Conservation (phyloP, 2,888 invertebrate genomes). For the Nysson spinosus region DNA sequence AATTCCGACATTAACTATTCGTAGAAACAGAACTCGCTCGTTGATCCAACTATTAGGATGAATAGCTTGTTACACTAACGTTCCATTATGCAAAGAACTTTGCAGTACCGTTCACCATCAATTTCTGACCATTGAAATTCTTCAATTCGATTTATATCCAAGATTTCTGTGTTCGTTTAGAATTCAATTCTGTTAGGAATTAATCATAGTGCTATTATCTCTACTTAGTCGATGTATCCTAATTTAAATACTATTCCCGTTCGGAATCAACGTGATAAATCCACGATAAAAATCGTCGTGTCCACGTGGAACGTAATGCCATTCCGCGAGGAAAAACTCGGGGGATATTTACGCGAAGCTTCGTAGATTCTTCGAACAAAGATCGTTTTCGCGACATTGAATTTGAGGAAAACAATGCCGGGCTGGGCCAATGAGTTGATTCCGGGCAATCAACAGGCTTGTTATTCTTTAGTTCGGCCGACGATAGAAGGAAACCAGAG, state of each 20-base stretch:
- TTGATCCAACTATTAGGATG: constrained; percentile 13
- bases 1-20: constrained; percentile 7
- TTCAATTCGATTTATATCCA: too few species aligned
- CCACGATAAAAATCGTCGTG: too few species aligned
- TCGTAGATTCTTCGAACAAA: neutral
- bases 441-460: constrained; percentile 28
- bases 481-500: constrained; percentile 34
- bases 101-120: neutral
- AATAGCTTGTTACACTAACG: constrained; percentile 9
- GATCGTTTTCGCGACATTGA: constrained; percentile 12
- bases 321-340: too few species aligned
- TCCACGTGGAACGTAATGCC: too few species aligned
- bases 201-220: too few species aligned
- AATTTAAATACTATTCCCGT: too few species aligned
- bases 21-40: constrained; percentile 6
- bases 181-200: too few species aligned
- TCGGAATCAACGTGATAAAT: too few species aligned
- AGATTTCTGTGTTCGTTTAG: constrained; percentile 4
- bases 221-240: too few species aligned
- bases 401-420: constrained; percentile 5
- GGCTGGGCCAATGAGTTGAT: constrained; percentile 7
- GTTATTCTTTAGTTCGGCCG: constrained; percentile 41
- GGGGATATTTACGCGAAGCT: too few species aligned
- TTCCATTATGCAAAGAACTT: constrained; percentile 24
- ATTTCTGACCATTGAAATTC: too few species aligned